These are phyloP conservation scores for Tachina grossa DNA, from an alignment of 2,888 invertebrate species.

Conservation along the genomic window DNA sequence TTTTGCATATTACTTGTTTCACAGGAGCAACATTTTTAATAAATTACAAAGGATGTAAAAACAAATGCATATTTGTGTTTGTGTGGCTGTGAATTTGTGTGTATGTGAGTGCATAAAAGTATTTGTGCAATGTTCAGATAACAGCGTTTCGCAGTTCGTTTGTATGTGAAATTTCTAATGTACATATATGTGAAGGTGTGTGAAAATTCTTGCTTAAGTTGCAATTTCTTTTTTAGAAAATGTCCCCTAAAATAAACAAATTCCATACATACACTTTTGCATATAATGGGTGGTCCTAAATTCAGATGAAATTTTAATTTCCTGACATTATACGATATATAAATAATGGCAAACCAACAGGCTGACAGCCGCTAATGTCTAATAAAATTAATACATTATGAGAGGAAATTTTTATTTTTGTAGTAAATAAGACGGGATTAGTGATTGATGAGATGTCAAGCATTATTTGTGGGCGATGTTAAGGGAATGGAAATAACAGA, in stretches of 20 bases:
- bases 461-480: no score
- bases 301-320: no score
- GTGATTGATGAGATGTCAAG: no score
- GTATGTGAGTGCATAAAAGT: not conserved
- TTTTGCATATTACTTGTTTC: not conserved
- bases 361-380: no score
- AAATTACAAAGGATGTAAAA: slow-evolving; percentile 35
- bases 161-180: not conserved
- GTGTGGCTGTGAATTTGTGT: not conserved
- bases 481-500: no score
- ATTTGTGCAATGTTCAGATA: not conserved
- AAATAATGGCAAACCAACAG: no score
- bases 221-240: slow-evolving; percentile 20
- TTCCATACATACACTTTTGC: not conserved
- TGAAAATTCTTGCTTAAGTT: not conserved
- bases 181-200: not conserved
- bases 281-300: not conserved
- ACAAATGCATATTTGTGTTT: not conserved
- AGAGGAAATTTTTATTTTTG: no score
- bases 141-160: not conserved
- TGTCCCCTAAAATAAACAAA: slow-evolving; percentile 13
- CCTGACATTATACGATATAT: no score
- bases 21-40: slow-evolving; percentile 42
- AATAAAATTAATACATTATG: no score
- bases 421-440: no score